These are phyloP conservation scores for Malaclemys terrapin DNA, from an alignment of 2,113 vertebrate species.

Conservation along the genomic window DNA sequence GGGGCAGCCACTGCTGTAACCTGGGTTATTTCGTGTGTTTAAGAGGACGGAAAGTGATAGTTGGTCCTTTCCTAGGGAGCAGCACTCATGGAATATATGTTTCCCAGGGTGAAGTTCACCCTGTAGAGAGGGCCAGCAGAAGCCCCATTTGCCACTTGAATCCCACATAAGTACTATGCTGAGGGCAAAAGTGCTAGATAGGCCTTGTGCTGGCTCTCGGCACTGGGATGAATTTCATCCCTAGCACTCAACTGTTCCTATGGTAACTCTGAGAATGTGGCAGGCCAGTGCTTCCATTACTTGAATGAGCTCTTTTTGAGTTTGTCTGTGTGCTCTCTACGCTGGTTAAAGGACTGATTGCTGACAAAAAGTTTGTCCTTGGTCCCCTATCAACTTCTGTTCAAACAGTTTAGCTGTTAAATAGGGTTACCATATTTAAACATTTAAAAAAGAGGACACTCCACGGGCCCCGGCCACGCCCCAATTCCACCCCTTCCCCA, in stretches of 20 bases:
- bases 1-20: not conserved
- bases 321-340: rapidly evolving
- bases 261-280: not conserved
- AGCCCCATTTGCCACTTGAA: not conserved
- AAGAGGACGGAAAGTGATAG: not conserved
- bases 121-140: not conserved
- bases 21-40: slow-evolving; percentile 8
- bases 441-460: too few species aligned
- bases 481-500: too few species aligned
- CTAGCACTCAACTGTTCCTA: not conserved
- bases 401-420: rapidly evolving
- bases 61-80: not conserved
- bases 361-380: not conserved
- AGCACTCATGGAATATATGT: not conserved
- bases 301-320: not conserved
- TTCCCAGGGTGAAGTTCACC: not conserved
- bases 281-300: not conserved
- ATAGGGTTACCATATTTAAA: too few species aligned
- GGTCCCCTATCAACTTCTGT: not conserved
- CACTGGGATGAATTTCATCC: rapidly evolving
- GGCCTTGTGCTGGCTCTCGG: not conserved
- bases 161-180: rapidly evolving
- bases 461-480: too few species aligned
- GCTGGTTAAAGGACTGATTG: not conserved
- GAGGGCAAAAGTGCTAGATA: not conserved